Evolutionary conservation across 2,113 vertebrate genomes (phyloP).

Genomic region (Rhabdornis inornatus): DNA sequence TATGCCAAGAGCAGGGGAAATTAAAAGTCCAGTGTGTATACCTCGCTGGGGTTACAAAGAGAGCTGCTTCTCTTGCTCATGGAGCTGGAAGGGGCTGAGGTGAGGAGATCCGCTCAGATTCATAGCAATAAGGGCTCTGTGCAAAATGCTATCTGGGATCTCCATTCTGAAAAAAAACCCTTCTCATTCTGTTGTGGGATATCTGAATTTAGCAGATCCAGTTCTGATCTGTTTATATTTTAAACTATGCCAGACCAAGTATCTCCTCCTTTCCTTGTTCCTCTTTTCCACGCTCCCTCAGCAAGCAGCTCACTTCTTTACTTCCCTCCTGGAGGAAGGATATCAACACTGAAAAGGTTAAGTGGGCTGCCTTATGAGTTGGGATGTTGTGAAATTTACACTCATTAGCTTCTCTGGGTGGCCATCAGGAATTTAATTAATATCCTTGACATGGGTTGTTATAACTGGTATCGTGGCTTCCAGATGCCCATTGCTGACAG

Average conservation of each 20-base stretch:
- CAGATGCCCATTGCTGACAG: conserved; percentile 59
- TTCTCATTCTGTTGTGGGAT: not conserved
- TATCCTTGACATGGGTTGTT: not conserved
- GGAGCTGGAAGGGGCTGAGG: not conserved
- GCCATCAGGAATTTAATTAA: conserved; percentile 53
- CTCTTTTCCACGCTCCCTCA: not conserved
- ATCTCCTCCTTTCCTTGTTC: not conserved
- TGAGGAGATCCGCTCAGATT: not conserved
- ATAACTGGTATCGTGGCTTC: not conserved
- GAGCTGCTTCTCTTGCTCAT: not conserved
- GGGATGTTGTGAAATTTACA: conserved; percentile 36
- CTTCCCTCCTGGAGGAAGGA: not conserved
- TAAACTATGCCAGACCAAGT: not conserved
- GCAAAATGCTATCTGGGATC: not conserved
- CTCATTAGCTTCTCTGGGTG: conserved; percentile 52
- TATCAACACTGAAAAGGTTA: not conserved
- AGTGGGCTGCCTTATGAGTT: conserved; percentile 12
- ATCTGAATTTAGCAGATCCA: not conserved
- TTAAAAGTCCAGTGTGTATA: not conserved
- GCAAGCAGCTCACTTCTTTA: not conserved
- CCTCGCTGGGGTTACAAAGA: not conserved
- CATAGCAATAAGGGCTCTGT: not conserved
- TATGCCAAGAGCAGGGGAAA: not conserved
- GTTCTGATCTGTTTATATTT: not conserved
- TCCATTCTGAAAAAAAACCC: not conserved